Percentiles rank a stretch among this genome's conserved stretches.
phyloP scores from a whole-genome alignment of 1,140 invertebrate genomes.

The Neotoxoptera formosana region DNA sequence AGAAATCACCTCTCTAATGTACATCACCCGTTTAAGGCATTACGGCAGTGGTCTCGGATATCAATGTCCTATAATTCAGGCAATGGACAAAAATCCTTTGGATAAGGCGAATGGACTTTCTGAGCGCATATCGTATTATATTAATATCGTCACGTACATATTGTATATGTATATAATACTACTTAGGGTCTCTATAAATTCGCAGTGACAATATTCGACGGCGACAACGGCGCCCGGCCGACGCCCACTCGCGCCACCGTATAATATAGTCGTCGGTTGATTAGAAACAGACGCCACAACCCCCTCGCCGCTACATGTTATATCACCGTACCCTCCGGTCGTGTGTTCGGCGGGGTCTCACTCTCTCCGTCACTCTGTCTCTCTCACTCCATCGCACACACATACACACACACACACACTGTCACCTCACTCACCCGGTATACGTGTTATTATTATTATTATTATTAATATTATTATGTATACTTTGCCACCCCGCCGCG shows the following conservation, averaged over 20 bases:
- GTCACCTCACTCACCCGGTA: not conserved
- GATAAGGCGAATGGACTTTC: not conserved
- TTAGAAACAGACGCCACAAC: conserved; percentile 38
- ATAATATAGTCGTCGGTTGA: conserved; percentile 31
- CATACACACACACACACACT: not conserved
- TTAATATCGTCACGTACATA: conserved; percentile 13
- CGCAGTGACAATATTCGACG: conserved; percentile 26
- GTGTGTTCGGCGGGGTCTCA: not conserved
- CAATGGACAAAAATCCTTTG: not conserved
- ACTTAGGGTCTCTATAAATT: not conserved
- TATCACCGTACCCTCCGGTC: not conserved
- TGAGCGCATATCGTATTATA: not conserved
- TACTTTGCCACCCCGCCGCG: not conserved
- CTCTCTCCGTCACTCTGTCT: no score
- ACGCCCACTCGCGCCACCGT: conserved; percentile 35
- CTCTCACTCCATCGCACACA: not conserved
- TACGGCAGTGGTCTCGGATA: not conserved
- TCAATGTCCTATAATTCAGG: not conserved
- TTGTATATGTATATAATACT: not conserved
- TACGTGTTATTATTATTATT: not conserved
- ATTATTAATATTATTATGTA: conserved; percentile 12
- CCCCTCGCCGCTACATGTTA: not conserved
- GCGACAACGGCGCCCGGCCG: conserved; percentile 15
- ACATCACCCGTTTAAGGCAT: not conserved
- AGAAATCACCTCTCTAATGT: not conserved